Percentiles rank a stretch among this genome's conserved stretches.
These are phyloP conservation scores for Pelmatolapia mariae DNA, from an alignment of 2,113 vertebrate genomes.

Conservation along the genomic window DNA sequence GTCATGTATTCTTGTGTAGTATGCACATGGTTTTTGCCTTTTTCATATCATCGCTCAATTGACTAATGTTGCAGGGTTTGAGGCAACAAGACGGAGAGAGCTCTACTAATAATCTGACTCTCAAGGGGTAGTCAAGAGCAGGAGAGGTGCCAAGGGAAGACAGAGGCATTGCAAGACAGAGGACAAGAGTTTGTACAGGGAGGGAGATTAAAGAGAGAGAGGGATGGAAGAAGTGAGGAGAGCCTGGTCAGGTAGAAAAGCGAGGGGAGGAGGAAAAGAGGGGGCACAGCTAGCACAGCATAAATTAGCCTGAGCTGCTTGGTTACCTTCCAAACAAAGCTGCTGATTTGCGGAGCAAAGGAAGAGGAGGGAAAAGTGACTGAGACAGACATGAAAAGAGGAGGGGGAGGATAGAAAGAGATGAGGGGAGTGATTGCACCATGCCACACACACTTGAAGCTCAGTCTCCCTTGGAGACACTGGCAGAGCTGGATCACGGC, in stretches of 20 bases:
- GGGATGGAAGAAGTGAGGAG: neutral
- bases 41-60: neutral
- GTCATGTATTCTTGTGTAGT: neutral
- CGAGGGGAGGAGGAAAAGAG: conserved; percentile 5
- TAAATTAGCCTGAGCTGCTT: conserved; percentile 73
- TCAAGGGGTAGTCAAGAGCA: conserved; percentile 52
- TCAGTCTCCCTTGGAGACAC: conserved; percentile 76
- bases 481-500: conserved; percentile 49
- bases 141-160: conserved; percentile 37
- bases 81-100: conserved; percentile 15
- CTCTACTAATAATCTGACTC: conserved; percentile 33
- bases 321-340: conserved; percentile 80
- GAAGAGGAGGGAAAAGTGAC: conserved; percentile 58
- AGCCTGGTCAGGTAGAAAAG: conserved; percentile 45
- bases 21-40: neutral
- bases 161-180: neutral
- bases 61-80: conserved; percentile 9
- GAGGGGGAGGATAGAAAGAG: conserved; percentile 49
- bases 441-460: conserved; percentile 71
- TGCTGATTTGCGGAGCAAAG: conserved; percentile 68
- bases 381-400: conserved; percentile 34
- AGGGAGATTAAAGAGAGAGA: neutral
- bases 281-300: conserved; percentile 64
- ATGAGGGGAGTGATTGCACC: conserved; percentile 67
- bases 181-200: neutral